Evolutionary conservation across 2,888 invertebrate species (phyloP).

Genomic region (Mechanitis messenoides): DNA sequence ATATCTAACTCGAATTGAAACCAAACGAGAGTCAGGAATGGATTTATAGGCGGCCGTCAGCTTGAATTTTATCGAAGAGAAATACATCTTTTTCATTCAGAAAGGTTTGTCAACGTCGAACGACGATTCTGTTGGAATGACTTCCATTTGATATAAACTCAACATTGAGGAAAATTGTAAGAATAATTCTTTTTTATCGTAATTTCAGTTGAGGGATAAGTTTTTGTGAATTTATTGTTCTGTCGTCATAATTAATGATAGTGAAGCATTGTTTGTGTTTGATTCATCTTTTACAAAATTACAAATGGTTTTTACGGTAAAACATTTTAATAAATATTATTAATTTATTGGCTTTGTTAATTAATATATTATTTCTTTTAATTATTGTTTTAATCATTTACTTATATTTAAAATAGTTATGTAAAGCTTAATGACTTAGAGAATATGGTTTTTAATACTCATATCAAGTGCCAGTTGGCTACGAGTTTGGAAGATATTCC

Average conservation of each 20-base stretch:
- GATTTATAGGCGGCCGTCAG: conserved; percentile 46
- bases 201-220: conserved; percentile 4
- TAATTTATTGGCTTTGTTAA: too few relatives aligned
- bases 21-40: conserved; percentile 34
- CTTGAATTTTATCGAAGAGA: conserved; percentile 65
- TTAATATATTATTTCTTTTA: too few relatives aligned
- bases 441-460: too few relatives aligned
- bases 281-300: background rate
- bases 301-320: background rate
- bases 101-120: conserved; percentile 67
- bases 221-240: conserved; percentile 6
- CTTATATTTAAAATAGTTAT: too few relatives aligned
- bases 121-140: conserved; percentile 59
- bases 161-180: conserved; percentile 36
- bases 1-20: conserved; percentile 32
- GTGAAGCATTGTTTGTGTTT: conserved; percentile 9
- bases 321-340: too few relatives aligned
- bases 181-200: conserved; percentile 25
- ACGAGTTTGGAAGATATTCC: too few relatives aligned
- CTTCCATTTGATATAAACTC: conserved; percentile 62
- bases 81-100: conserved; percentile 68
- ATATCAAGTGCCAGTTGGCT: too few relatives aligned
- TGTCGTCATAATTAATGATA: conserved; percentile 10
- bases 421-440: too few relatives aligned
- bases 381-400: too few relatives aligned